Conservation (phyloP, 2,113 vertebrate species). For the Bubalus kerabau region DNA sequence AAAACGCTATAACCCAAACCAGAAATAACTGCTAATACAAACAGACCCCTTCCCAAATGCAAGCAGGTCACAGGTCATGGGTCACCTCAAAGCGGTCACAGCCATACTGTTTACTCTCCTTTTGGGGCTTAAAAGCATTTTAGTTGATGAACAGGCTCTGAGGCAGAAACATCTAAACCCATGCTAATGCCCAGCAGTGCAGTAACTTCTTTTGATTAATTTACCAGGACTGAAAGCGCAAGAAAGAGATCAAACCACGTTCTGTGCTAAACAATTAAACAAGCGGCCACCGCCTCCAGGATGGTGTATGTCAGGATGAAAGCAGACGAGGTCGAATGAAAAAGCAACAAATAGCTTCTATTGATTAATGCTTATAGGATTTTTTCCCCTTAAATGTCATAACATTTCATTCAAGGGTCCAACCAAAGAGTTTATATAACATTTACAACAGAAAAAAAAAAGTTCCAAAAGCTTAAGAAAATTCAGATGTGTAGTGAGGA, state of each 20-base stretch:
- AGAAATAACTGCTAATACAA: slow-evolving; percentile 64
- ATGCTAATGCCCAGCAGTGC: slow-evolving; percentile 76
- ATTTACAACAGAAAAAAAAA: slow-evolving; percentile 70
- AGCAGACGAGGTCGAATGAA: slow-evolving; percentile 63
- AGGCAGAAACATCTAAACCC: slow-evolving; percentile 74
- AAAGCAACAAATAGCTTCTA: slow-evolving; percentile 72
- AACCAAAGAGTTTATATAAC: slow-evolving; percentile 65
- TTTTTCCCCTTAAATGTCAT: slow-evolving; percentile 64
- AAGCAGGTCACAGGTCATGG: slow-evolving; percentile 63
- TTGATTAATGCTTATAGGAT: slow-evolving; percentile 74
- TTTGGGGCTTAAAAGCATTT: slow-evolving; percentile 76
- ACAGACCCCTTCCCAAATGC: slow-evolving; percentile 66
- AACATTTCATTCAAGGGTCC: slow-evolving; percentile 59
- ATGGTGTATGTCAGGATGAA: slow-evolving; percentile 63
- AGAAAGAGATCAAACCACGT: slow-evolving; percentile 74
- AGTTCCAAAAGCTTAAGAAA: slow-evolving; percentile 65
- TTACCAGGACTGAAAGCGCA: slow-evolving; percentile 71
- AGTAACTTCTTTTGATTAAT: slow-evolving; percentile 79
- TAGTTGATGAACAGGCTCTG: slow-evolving; percentile 69
- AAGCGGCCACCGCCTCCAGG: slow-evolving; percentile 35
- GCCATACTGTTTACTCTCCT: slow-evolving; percentile 73
- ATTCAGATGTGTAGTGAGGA: slow-evolving; percentile 55
- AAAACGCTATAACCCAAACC: not conserved
- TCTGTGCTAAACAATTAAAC: slow-evolving; percentile 70
- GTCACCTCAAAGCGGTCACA: slow-evolving; percentile 71